Percentiles rank a stretch among this genome's conserved stretches.
Conservation (phyloP, 1,140 invertebrate genomes). For the Venustaconcha ellipsiformis region DNA sequence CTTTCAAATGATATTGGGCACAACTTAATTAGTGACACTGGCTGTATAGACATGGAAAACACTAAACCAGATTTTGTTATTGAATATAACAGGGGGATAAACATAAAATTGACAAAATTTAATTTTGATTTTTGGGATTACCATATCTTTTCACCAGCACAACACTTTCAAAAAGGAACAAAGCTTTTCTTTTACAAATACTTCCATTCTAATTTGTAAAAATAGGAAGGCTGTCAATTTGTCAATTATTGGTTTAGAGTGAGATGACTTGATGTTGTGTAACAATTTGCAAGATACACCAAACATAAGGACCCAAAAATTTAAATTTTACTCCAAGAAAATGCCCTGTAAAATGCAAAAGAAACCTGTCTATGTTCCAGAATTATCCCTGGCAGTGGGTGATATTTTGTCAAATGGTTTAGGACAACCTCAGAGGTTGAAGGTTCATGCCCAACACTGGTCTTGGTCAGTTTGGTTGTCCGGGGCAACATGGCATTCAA, state of each 20-base stretch:
- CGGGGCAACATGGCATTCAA: constrained; percentile 70
- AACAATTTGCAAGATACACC: too few relatives aligned
- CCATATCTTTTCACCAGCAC: too few relatives aligned
- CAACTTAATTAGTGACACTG: too few relatives aligned
- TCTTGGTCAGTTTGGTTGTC: constrained; percentile 67
- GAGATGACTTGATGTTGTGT: background rate
- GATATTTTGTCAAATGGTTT: constrained; percentile 65
- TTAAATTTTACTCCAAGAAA: background rate
- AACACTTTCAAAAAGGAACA: too few relatives aligned
- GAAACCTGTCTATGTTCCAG: constrained; percentile 66
- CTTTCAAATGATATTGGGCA: too few relatives aligned
- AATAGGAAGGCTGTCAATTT: background rate
- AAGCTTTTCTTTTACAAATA: background rate
- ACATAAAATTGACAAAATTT: too few relatives aligned
- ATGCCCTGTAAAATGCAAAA: background rate
- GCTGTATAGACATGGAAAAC: too few relatives aligned
- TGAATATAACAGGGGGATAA: too few relatives aligned
- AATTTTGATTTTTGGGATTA: too few relatives aligned
- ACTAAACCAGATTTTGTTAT: too few relatives aligned
- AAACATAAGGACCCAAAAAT: background rate
- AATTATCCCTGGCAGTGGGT: constrained; percentile 72
- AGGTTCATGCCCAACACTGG: constrained; percentile 69
- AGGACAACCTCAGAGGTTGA: constrained; percentile 74
- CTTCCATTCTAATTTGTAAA: background rate
- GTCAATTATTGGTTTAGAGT: background rate